These are phyloP conservation scores for Clamator glandarius DNA, from an alignment of 2,797 vertebrate species.

Conservation along the genomic window DNA sequence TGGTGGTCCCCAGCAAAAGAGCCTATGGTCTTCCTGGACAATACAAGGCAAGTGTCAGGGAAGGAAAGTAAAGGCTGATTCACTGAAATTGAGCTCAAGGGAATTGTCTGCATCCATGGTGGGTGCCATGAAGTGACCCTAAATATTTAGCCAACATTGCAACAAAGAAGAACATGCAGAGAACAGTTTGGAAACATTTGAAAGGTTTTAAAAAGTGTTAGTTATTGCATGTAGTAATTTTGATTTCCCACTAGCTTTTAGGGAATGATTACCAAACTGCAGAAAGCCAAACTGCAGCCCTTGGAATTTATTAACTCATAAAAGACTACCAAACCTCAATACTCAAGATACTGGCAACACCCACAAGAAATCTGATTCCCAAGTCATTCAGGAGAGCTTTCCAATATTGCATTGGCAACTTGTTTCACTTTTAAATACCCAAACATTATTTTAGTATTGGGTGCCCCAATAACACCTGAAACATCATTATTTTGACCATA, in stretches of 20 bases:
- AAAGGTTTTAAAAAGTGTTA: constrained; percentile 29
- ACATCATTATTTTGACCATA: neutral
- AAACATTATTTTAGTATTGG: neutral
- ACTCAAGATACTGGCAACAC: neutral
- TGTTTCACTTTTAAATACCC: neutral
- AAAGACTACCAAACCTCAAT: constrained; percentile 7
- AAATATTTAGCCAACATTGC: neutral
- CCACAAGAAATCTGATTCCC: constrained; percentile 4
- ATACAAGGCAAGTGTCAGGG: neutral
- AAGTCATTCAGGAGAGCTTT: neutral
- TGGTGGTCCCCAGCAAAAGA: neutral
- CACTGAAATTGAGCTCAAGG: neutral
- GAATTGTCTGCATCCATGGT: neutral
- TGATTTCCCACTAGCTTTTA: constrained; percentile 58
- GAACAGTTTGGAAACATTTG: constrained; percentile 5
- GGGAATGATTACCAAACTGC: constrained; percentile 53
- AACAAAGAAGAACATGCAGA: neutral
- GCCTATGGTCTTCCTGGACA: neutral
- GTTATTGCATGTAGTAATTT: constrained; percentile 54
- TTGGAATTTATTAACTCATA: constrained; percentile 52
- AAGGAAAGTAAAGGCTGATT: neutral
- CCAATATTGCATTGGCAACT: neutral
- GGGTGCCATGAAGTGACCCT: neutral
- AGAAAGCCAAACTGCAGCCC: constrained; percentile 23
- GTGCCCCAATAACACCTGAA: neutral